Evolutionary conservation across 2,113 vertebrate genomes (phyloP).

Genomic region (Crocuta crocuta): DNA sequence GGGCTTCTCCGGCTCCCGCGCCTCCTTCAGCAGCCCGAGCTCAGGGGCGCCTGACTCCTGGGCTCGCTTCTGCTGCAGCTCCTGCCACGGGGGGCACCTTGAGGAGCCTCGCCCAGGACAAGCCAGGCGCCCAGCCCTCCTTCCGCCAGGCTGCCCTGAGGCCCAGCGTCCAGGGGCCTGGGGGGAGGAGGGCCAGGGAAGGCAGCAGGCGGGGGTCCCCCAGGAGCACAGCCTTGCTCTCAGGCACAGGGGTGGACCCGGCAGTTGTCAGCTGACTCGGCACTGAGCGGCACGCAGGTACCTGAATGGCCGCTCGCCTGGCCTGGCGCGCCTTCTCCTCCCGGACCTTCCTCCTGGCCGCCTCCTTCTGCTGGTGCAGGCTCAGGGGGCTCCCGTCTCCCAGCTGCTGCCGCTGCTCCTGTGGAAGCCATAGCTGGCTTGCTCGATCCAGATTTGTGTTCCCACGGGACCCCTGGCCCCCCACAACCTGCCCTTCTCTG

Average conservation of each 20-base stretch:
- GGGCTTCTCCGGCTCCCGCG: slow-evolving; percentile 72
- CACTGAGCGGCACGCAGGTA: slow-evolving; percentile 30
- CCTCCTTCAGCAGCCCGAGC: slow-evolving; percentile 72
- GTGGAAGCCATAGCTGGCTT: neutral
- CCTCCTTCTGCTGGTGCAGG: slow-evolving; percentile 85
- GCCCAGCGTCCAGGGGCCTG: rapidly evolving
- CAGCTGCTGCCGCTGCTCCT: slow-evolving; percentile 89
- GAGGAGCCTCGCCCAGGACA: neutral
- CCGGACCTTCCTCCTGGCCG: slow-evolving; percentile 90
- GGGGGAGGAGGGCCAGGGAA: neutral
- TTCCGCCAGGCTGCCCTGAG: neutral
- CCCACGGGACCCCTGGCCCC: rapidly evolving
- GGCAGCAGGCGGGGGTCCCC: neutral
- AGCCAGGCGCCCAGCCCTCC: neutral
- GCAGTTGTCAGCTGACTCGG: neutral
- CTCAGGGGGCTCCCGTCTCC: slow-evolving; percentile 84
- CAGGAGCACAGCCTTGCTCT: neutral
- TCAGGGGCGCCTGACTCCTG: slow-evolving; percentile 82
- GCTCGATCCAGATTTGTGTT: rapidly evolving
- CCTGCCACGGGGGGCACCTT: slow-evolving; percentile 80
- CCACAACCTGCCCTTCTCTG: neutral
- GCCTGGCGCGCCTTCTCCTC: slow-evolving; percentile 94
- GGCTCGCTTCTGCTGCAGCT: slow-evolving; percentile 93
- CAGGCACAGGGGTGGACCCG: neutral
- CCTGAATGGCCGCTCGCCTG: slow-evolving; percentile 92